A percentile compares a stretch with the other conserved stretches of the same genome.
Evolutionary conservation across 2,888 invertebrate genomes (phyloP).

Genomic region (Macrophya alboannulata): DNA sequence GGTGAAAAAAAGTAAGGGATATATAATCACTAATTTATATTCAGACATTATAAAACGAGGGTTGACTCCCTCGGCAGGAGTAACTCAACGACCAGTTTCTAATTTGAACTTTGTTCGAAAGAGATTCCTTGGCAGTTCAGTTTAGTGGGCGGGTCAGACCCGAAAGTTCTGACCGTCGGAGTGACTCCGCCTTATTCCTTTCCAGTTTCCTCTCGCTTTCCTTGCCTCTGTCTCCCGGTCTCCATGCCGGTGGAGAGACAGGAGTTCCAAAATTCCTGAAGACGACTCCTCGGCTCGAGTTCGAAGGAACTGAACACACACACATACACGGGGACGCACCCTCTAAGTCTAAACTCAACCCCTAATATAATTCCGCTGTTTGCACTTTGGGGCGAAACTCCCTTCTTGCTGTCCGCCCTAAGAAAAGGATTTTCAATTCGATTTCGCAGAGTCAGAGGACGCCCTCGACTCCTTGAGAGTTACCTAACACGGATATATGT

Average conservation of each 20-base stretch:
- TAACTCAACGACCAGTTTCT: constrained; percentile 21
- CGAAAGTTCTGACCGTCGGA: constrained; percentile 33
- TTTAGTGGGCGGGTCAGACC: constrained; percentile 26
- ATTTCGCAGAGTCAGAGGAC: constrained; percentile 18
- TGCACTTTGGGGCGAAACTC: constrained; percentile 29
- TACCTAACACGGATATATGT: constrained; percentile 15
- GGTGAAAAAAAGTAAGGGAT: not conserved
- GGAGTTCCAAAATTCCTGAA: constrained; percentile 31
- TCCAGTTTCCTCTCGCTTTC: not conserved
- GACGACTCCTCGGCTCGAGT: not conserved
- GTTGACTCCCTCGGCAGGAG: not conserved
- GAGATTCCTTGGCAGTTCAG: constrained; percentile 45
- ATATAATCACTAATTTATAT: constrained; percentile 10
- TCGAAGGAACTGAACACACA: not conserved
- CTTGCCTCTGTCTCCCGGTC: not conserved
- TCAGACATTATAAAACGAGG: constrained; percentile 20
- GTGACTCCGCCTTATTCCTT: constrained; percentile 35
- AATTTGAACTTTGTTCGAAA: constrained; percentile 49
- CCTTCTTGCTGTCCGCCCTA: constrained; percentile 9
- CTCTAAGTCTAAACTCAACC: constrained; percentile 25
- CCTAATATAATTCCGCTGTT: constrained; percentile 48
- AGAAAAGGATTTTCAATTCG: constrained; percentile 48
- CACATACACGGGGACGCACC: not conserved
- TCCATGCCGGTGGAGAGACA: not conserved
- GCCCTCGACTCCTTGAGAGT: not conserved